These are phyloP conservation scores for Eulemur macaco DNA, from an alignment of 2,113 vertebrate genomes.

Conservation along the genomic window DNA sequence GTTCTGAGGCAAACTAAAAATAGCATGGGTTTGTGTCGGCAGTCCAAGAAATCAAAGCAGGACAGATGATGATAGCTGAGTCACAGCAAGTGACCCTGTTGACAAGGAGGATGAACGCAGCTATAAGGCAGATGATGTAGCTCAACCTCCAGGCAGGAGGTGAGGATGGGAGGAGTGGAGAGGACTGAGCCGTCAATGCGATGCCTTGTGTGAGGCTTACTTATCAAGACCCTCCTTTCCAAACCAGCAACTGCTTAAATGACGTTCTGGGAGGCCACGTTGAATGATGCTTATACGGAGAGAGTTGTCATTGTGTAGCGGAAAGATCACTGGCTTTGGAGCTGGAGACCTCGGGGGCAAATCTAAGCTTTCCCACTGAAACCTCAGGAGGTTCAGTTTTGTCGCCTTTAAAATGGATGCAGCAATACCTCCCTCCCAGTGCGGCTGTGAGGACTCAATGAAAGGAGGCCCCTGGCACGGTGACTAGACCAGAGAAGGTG, in stretches of 20 bases:
- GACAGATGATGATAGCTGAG: conserved; percentile 14
- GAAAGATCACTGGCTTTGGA: neutral
- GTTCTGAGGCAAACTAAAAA: conserved; percentile 12
- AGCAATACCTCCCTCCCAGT: neutral
- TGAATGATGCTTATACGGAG: neutral
- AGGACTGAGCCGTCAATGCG: neutral
- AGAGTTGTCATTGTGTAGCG: too few species aligned
- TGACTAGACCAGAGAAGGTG: neutral
- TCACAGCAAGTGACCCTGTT: conserved; percentile 33
- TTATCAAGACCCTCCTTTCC: neutral
- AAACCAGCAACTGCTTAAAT: neutral
- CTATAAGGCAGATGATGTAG: neutral
- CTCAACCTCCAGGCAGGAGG: neutral
- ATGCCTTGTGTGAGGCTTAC: neutral
- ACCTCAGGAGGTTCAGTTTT: neutral
- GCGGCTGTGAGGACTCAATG: neutral
- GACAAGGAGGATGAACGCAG: neutral
- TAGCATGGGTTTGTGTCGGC: neutral
- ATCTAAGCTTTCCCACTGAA: neutral
- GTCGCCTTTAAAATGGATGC: neutral
- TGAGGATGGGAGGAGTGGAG: neutral
- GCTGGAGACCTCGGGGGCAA: neutral
- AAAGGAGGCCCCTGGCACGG: neutral
- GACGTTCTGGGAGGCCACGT: neutral
- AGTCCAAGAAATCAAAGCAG: conserved; percentile 45